phyloP scores from a whole-genome alignment of 2,113 vertebrate species.

The Garra rufa region DNA sequence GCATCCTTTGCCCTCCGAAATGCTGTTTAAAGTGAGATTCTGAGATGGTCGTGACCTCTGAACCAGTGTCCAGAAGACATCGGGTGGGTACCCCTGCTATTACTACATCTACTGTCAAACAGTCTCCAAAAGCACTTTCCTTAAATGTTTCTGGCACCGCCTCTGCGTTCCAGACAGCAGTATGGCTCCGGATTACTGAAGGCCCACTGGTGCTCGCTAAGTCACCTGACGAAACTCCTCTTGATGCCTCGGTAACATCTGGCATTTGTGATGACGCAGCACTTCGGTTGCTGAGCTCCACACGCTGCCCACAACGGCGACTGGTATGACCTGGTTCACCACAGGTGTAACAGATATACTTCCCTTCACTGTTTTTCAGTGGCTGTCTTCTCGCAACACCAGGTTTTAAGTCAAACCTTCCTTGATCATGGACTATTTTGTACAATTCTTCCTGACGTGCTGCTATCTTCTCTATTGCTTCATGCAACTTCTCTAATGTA shows the following conservation, averaged over 20 bases:
- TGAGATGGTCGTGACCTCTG: background rate
- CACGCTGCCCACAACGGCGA: background rate
- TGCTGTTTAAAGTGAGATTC: slow-evolving; percentile 16
- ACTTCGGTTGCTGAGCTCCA: no score
- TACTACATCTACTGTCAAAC: background rate
- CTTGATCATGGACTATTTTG: background rate
- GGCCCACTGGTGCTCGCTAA: background rate
- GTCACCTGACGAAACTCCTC: background rate
- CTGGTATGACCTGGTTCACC: background rate
- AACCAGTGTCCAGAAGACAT: background rate
- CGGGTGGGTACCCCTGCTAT: background rate
- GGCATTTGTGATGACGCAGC: background rate
- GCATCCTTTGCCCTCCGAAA: background rate
- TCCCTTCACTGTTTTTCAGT: background rate
- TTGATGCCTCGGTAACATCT: background rate
- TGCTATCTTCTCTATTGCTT: background rate
- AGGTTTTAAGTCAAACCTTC: background rate
- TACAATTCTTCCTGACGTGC: background rate
- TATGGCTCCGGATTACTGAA: background rate
- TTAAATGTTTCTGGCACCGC: background rate
- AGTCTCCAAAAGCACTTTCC: background rate
- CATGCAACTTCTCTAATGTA: background rate
- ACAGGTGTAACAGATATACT: slow-evolving; percentile 1
- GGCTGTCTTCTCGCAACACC: background rate
- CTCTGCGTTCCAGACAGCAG: no score